phyloP scores from a whole-genome alignment of 2,888 invertebrate genomes.

The Tinea pellionella region DNA sequence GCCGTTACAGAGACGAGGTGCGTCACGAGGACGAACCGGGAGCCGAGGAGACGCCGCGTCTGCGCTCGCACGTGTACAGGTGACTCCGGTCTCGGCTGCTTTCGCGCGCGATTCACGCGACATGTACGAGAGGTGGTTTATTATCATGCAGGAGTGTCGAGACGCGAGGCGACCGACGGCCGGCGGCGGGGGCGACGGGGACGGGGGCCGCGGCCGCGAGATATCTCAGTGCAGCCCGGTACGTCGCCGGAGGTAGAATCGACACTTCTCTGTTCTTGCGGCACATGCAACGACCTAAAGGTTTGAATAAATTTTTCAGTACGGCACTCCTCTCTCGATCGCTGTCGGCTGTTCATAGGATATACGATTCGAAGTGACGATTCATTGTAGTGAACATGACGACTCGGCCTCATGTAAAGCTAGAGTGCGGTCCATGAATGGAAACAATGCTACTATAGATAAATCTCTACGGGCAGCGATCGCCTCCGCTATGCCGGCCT shows the following conservation, averaged over 20 bases:
- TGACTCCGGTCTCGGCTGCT: constrained; percentile 20
- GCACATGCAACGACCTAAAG: constrained; percentile 32
- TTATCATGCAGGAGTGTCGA: not conserved
- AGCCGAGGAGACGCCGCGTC: not conserved
- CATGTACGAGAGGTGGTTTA: not conserved
- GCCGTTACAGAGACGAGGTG: constrained; percentile 6
- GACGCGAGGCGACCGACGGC: constrained; percentile 15
- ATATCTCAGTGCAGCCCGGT: constrained; percentile 82
- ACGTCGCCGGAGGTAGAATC: constrained; percentile 75
- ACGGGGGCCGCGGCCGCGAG: constrained; percentile 73
- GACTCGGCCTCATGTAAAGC: too few species aligned
- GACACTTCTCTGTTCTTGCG: constrained; percentile 58
- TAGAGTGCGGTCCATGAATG: too few species aligned
- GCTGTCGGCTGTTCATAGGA: too few species aligned
- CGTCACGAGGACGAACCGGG: not conserved
- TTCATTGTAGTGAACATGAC: too few species aligned
- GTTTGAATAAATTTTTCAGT: not conserved
- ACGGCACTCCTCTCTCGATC: too few species aligned
- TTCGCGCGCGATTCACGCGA: constrained; percentile 7
- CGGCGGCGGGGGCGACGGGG: constrained; percentile 19
- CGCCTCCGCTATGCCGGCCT: too few species aligned
- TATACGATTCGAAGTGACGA: too few species aligned
- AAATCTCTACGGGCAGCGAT: too few species aligned
- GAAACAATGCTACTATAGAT: too few species aligned
- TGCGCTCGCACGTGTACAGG: constrained; percentile 22